Evolutionary conservation across 1,140 invertebrate genomes (phyloP).

Genomic region (Arion vulgaris): DNA sequence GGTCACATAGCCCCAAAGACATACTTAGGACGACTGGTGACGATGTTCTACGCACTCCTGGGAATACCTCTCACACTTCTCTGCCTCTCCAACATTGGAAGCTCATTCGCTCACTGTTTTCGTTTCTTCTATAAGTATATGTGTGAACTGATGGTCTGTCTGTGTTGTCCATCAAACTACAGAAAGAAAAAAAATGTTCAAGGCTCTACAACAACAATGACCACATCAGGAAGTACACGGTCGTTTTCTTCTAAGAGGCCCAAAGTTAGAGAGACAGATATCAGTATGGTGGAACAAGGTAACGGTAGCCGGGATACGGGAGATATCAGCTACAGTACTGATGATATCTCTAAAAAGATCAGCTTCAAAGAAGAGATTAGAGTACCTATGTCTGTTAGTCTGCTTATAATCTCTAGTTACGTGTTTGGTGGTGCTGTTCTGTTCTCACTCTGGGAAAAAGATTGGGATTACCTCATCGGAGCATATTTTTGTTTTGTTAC

Average conservation of each 20-base stretch:
- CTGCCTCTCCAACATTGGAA: constrained; percentile 92
- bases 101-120: constrained; percentile 82
- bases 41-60: constrained; percentile 94
- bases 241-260: not conserved
- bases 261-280: not conserved
- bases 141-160: not conserved
- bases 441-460: constrained; percentile 62
- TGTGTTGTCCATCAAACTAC: not conserved
- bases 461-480: constrained; percentile 86
- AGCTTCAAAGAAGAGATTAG: constrained; percentile 37
- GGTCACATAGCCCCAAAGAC: constrained; percentile 94
- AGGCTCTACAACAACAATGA: not conserved
- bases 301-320: constrained; percentile 4
- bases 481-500: constrained; percentile 85
- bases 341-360: not conserved
- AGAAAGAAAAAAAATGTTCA: not conserved
- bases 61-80: constrained; percentile 96
- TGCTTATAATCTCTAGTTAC: constrained; percentile 65
- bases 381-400: constrained; percentile 65
- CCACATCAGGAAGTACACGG: not conserved
- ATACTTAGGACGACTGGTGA: constrained; percentile 89
- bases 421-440: constrained; percentile 67
- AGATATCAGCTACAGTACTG: not conserved
- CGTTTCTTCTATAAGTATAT: constrained; percentile 4
- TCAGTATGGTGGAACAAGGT: not conserved